Evolutionary conservation across 2,888 invertebrate species (phyloP).

Genomic region (Rhingia campestris): DNA sequence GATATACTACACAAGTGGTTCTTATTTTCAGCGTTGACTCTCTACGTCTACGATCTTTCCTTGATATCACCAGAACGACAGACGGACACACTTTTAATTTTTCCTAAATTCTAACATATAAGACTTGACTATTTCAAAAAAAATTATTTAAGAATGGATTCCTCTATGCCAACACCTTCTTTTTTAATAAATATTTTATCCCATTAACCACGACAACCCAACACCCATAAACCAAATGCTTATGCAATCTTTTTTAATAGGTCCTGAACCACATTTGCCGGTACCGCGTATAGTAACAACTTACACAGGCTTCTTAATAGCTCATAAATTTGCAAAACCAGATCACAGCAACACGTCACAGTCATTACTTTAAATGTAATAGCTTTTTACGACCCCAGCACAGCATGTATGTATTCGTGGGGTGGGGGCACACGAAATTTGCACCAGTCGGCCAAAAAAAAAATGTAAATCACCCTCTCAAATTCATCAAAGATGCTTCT

Average conservation of each 20-base stretch:
- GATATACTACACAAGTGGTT: too few species aligned
- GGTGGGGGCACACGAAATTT: neutral
- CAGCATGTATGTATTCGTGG: neutral
- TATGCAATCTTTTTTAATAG: slow-evolving; percentile 6
- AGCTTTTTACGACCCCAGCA: neutral
- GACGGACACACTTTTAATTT: too few species aligned
- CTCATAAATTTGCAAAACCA: slow-evolving; percentile 3
- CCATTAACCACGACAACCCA: too few species aligned
- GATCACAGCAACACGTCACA: slow-evolving; percentile 6
- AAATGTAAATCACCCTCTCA: slow-evolving; percentile 1
- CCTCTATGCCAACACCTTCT: too few species aligned
- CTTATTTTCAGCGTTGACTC: too few species aligned
- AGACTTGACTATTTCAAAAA: too few species aligned
- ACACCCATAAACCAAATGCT: slow-evolving; percentile 1
- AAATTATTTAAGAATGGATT: too few species aligned
- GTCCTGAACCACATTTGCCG: neutral
- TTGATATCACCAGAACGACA: too few species aligned
- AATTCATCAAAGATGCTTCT: neutral
- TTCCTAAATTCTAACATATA: too few species aligned
- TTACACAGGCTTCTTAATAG: slow-evolving; percentile 7
- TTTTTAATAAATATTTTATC: too few species aligned
- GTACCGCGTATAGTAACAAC: neutral
- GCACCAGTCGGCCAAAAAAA: neutral
- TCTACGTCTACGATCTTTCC: too few species aligned
- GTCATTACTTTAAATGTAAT: slow-evolving; percentile 15